Base-by-base conservation (phyloP, 2,797 vertebrate species). In the Erpetoichthys calabaricus region DNA sequence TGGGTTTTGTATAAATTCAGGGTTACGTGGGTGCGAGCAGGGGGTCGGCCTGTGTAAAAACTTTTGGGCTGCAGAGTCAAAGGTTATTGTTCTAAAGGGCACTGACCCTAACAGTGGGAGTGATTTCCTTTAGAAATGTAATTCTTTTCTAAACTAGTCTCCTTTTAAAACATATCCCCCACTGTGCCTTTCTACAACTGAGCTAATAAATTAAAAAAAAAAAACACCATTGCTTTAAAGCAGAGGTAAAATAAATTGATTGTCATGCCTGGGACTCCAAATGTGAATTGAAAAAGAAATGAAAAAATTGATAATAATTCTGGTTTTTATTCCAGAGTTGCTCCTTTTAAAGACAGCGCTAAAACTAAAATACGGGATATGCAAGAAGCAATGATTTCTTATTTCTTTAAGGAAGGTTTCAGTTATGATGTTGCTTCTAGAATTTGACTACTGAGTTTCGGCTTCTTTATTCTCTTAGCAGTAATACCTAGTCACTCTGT, bases 21-120 rank as follows among this genome's bases (percentile, higher is more conserved):
- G 55, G 58, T 52, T 58, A 59, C 56, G 56, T 47, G 53, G 47
- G 59, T 54, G 47, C 61, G 64, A 64, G 65, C 65, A 61, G 59
- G 68, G 73, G 82, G 80, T 88, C 79, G 80, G 76, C 76, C 73
- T 76, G 76, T 71, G 81, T 77, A 73, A 77, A 78, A 77, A 75
- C 68, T 76, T 71, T 65, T 68, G 64, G 80, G 73, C 76, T 76
- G 72, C 62, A 76, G 74, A 85, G 85, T 86, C 77, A 89, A 79
- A 89, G 87, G 87, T 85, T 79, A 78, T 62, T 64, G 80, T 82
- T 82, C 86, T 77, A 80, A 87, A 83, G 83, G 79, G 75, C 80
- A 77, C 67, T 82, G 85, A 91, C 84, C 87, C 72, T 73, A 73
- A 62, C 84, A 86, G 84, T 83, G 69, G 87, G 86, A 80, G 75